phyloP scores from a whole-genome alignment of 2,888 invertebrate genomes.

The Harpalus rubripes region DNA sequence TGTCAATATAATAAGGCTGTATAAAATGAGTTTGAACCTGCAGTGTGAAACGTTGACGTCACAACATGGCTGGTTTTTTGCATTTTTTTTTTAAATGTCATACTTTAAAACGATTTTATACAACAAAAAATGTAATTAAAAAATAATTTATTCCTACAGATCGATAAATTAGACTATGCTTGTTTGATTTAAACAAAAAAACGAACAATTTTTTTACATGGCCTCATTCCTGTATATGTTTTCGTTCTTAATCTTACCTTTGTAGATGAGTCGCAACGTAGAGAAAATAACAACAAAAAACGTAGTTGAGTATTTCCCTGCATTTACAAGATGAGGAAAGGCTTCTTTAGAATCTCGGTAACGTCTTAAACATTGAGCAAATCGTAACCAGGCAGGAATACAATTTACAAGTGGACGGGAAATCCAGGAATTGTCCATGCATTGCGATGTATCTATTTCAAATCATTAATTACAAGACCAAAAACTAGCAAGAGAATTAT shows the following conservation, averaged over 20 bases:
- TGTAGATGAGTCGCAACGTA: slow-evolving; percentile 74
- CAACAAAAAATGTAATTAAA: no score
- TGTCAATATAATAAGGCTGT: no score
- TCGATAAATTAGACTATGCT: no score
- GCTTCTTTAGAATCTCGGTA: slow-evolving; percentile 89
- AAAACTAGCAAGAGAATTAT: neutral
- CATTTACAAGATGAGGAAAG: slow-evolving; percentile 91
- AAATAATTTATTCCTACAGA: no score
- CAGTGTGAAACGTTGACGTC: no score
- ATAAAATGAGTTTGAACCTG: no score
- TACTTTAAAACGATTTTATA: no score
- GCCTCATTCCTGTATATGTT: no score
- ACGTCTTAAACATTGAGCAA: slow-evolving; percentile 90
- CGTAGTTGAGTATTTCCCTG: slow-evolving; percentile 88
- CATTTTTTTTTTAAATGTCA: no score
- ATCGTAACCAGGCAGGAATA: slow-evolving; percentile 91
- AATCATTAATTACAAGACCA: neutral
- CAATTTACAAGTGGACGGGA: slow-evolving; percentile 85
- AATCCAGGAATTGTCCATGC: slow-evolving; percentile 78
- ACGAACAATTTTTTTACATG: no score
- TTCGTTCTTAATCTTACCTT: slow-evolving; percentile 73
- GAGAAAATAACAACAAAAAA: slow-evolving; percentile 85
- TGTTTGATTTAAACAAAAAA: no score
- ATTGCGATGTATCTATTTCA: slow-evolving; percentile 77
- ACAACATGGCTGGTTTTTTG: no score